Evolutionary conservation across 2,888 invertebrate genomes (phyloP), one percentile per base, ranked within the genome.

Genomic region (Oxytorus armatus): DNA sequence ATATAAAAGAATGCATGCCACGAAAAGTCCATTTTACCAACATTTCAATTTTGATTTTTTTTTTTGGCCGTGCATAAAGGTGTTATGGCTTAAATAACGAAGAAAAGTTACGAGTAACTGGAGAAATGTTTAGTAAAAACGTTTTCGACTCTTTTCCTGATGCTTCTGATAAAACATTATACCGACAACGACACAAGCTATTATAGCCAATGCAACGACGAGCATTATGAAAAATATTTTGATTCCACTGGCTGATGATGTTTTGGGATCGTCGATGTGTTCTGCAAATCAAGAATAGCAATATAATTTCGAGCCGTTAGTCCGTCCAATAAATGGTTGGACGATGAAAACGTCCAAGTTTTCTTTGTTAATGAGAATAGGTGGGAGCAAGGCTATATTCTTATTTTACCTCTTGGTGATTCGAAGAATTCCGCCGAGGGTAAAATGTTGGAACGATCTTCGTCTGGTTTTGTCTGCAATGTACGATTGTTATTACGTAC

Each of bases 161-260:
- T 96, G 95, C 90, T 98, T 98, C 91, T 98, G 97, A 91, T 98
- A 98, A 91, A 97, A 96, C 94, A 98, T 96, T 81, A 98, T 96
- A 29, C 96, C 98, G 70, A 98, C 94, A 1, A 98, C 96, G 0
- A 96, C 96, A 82, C 96, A 94, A 0, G 96, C 97, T 51, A 97
- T 96, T 8, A 98, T 92, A 1, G 96, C 96, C 25, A 99, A 93
- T 66, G 98, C 95, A 11, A 96, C 96, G 66, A 96, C 93, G 85
- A 99, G 93, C 93, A 99, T 95, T 80, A 98, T 94, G 1, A 98
- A 93, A 92, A 99, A 98, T 68, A 98, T 95, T 92, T 98, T 98
- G 70, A 98, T 94, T 65, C 98, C 98, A 2, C 98, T 97, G 93
- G 98, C 94, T 21, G 97, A 95, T 0, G 95, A 94, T 0, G 97